Evolutionary conservation across 2,888 invertebrate species (phyloP), one percentile per base, ranked within the genome.

Genomic region (Nephrotoma appendiculata): DNA sequence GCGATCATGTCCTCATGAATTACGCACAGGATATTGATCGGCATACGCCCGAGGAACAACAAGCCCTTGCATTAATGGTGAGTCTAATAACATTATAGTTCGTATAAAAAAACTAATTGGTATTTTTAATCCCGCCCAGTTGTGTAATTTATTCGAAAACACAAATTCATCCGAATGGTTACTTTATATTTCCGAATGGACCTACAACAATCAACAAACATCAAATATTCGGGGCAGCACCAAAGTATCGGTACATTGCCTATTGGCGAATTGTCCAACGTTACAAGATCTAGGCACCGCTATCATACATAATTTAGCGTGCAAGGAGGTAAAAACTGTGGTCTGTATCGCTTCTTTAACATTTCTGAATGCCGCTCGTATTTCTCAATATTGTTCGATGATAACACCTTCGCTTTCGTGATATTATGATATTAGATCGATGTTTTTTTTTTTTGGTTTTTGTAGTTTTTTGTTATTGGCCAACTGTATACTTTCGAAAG

Each of bases 281-380:
- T 92, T 98, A 89, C 96, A 96, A 90, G 96, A 96, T 88, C 92
- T 95, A 88, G 98, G 98, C 88, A 94, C 96, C 1, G 97, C 97
- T 89, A 95, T 98, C 88, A 94, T 98, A 89, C 95, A 97, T 93
- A 98, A 98, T 92, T 93, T 98, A 89, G 97, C 97, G 91, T 95
- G 96, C 94, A 98, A 97, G 95, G 98, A 98, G 95, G 97, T 98
- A 94, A 98, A 97, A 94, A 96, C 97, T 92, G 97, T 98, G 96
- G 97, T 97, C 95, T 94, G 97, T 96, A 95, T 95, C 94, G 90
- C 90, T 89, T 89, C 88, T 71, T 31, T 71, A 71, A 71, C 71
- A 71, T 31, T 12, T 48, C 31, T 71, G 71, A 71, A 71, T 84
- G 84, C 41, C 57, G 11, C 11, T 12, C 42, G 42, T 15, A 15